Percentiles rank a stretch among this genome's conserved stretches.
Conservation (phyloP, 2,797 vertebrate species). For the Pteronotus mesoamericanus region DNA sequence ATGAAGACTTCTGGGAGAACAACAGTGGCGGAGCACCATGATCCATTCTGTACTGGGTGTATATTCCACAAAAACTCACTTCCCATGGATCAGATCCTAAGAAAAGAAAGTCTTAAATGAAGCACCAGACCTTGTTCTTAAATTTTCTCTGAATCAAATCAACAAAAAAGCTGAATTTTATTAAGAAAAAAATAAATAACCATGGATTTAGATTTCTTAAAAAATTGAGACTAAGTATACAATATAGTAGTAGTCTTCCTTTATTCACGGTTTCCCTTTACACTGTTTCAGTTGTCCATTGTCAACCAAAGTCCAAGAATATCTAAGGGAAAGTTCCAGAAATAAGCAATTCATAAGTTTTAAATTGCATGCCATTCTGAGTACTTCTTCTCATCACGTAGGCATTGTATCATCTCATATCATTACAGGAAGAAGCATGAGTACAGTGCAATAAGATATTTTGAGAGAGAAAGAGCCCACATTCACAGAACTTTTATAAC, state of each 20-base stretch:
- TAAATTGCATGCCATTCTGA: background rate
- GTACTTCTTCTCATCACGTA: background rate
- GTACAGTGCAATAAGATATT: background rate
- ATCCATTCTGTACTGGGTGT: accelerated
- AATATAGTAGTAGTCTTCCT: too few relatives aligned
- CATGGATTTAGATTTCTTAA: background rate
- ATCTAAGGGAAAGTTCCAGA: background rate
- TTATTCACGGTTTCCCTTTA: background rate
- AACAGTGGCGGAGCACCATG: accelerated
- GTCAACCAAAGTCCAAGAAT: background rate
- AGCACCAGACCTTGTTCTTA: background rate
- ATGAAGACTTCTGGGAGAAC: background rate
- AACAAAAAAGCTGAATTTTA: background rate
- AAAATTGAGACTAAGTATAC: background rate
- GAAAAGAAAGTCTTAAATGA: background rate
- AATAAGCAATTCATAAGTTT: background rate
- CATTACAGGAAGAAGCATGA: too few relatives aligned
- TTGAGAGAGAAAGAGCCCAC: background rate
- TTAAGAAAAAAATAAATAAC: background rate
- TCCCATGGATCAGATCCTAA: background rate
- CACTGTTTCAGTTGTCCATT: background rate
- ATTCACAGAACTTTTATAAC: background rate
- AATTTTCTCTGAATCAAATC: background rate
- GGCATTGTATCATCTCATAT: background rate
- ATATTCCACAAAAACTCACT: background rate